Conservation (phyloP, 2,888 invertebrate genomes). For the Synanthedon formicaeformis region DNA sequence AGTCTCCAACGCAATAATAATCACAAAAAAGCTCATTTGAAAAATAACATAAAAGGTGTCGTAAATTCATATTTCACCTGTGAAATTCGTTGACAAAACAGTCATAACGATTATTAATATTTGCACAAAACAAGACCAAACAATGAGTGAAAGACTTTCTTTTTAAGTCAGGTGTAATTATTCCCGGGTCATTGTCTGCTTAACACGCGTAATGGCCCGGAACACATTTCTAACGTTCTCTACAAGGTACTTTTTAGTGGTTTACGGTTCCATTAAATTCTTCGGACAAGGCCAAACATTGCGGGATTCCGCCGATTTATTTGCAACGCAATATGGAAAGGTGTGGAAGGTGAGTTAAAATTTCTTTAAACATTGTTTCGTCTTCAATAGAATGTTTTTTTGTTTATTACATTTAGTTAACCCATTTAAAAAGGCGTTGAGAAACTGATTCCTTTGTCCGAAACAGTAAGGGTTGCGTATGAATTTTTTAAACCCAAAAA, state of each 20-base stretch:
- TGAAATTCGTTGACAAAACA: constrained; percentile 31
- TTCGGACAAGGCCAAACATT: constrained; percentile 62
- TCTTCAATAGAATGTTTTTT: constrained; percentile 7
- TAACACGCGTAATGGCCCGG: constrained; percentile 46
- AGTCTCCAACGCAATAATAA: too few relatives aligned
- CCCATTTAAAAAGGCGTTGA: constrained; percentile 35
- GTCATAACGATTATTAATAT: constrained; percentile 42
- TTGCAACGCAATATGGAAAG: constrained; percentile 21
- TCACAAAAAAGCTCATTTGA: too few relatives aligned
- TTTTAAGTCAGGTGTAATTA: constrained; percentile 54
- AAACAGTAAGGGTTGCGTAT: constrained; percentile 51
- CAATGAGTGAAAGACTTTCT: constrained; percentile 64
- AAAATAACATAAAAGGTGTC: too few relatives aligned
- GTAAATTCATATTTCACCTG: constrained; percentile 34
- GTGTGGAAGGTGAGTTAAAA: constrained; percentile 12
- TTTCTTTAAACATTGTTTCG: constrained; percentile 6
- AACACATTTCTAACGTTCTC: constrained; percentile 47
- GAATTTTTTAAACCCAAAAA: constrained; percentile 31
- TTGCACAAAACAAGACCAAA: constrained; percentile 30
- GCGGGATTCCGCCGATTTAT: constrained; percentile 46
- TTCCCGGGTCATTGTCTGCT: constrained; percentile 42
- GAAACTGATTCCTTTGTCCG: constrained; percentile 42
- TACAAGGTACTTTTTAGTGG: constrained; percentile 61
- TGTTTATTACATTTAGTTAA: constrained; percentile 21
- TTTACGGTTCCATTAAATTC: constrained; percentile 61